Conservation (phyloP, 1,140 invertebrate species). For the Hetaerina americana region DNA sequence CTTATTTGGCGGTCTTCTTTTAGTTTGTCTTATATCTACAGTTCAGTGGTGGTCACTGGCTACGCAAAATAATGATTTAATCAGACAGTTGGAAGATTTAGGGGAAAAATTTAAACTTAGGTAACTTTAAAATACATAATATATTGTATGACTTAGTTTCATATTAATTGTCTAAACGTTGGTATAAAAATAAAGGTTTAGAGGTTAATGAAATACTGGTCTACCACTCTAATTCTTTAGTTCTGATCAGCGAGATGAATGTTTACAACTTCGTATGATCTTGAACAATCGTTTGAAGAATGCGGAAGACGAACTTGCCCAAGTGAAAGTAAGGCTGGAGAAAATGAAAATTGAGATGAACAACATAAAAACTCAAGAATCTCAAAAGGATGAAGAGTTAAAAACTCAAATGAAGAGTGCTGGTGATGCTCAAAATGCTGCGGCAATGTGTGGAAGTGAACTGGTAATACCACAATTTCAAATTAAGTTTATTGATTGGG, state of each 20-base stretch:
- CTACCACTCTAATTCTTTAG: slow-evolving; percentile 17
- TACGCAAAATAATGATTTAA: slow-evolving; percentile 32
- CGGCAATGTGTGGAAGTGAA: slow-evolving; percentile 27
- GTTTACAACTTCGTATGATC: slow-evolving; percentile 22
- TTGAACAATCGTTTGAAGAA: slow-evolving; percentile 23
- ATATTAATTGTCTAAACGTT: no score
- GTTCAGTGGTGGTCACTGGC: slow-evolving; percentile 37
- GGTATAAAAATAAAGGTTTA: no score
- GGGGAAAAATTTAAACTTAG: slow-evolving; percentile 34
- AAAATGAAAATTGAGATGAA: neutral
- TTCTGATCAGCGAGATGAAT: slow-evolving; percentile 30
- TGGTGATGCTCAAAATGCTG: slow-evolving; percentile 22
- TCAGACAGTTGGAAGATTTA: slow-evolving; percentile 32
- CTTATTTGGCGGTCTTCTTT: slow-evolving; percentile 28
- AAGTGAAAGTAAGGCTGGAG: slow-evolving; percentile 1
- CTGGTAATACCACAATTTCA: slow-evolving; percentile 11
- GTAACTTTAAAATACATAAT: slow-evolving; percentile 19
- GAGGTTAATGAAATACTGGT: no score
- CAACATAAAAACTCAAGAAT: neutral
- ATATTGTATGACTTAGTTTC: neutral
- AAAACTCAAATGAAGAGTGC: slow-evolving; percentile 23
- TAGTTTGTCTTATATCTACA: slow-evolving; percentile 31
- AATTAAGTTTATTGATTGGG: no score
- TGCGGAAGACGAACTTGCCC: slow-evolving; percentile 7
- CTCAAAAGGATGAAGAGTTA: slow-evolving; percentile 21